phyloP scores from a whole-genome alignment of 2,113 vertebrate genomes.

The Chaenogobius annularis region DNA sequence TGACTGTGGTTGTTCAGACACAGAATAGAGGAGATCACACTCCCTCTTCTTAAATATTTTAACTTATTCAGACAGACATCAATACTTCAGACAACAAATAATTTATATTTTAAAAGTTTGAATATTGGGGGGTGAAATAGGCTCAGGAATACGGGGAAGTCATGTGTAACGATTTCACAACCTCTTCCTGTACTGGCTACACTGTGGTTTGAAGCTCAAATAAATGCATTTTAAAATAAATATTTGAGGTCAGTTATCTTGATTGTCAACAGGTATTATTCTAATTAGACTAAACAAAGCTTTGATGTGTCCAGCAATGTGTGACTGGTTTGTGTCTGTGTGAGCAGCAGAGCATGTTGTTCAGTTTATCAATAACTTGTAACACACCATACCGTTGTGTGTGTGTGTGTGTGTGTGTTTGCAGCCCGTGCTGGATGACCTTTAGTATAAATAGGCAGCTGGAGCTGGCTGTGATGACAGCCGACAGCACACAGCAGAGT shows the following conservation, averaged over 20 bases:
- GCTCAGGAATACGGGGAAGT: constrained; percentile 27
- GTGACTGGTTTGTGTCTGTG: constrained; percentile 18
- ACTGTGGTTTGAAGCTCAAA: constrained; percentile 23
- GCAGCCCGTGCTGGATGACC: constrained; percentile 67
- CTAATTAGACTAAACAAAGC: constrained; percentile 10
- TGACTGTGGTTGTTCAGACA: constrained; percentile 39
- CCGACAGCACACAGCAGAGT: constrained; percentile 71
- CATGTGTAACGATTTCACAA: constrained; percentile 49
- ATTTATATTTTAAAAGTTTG: neutral
- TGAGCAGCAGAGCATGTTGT: constrained; percentile 43
- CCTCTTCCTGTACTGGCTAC: constrained; percentile 19
- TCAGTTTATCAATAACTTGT: constrained; percentile 73
- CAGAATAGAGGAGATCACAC: constrained; percentile 12
- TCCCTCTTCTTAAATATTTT: constrained; percentile 9
- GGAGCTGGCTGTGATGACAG: constrained; percentile 76
- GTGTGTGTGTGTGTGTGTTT: constrained; percentile 58
- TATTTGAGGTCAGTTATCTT: neutral
- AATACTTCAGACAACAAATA: neutral
- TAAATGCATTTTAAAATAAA: neutral
- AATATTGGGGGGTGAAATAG: neutral
- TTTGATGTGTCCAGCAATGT: constrained; percentile 21
- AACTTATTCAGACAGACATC: constrained; percentile 7
- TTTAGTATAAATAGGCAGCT: constrained; percentile 78
- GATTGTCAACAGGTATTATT: neutral
- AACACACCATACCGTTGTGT: constrained; percentile 46